A percentile compares a stretch with the other conserved stretches of the same genome.
These are phyloP conservation scores for Elgaria multicarinata DNA, from an alignment of 2,113 vertebrate genomes.

Conservation along the genomic window DNA sequence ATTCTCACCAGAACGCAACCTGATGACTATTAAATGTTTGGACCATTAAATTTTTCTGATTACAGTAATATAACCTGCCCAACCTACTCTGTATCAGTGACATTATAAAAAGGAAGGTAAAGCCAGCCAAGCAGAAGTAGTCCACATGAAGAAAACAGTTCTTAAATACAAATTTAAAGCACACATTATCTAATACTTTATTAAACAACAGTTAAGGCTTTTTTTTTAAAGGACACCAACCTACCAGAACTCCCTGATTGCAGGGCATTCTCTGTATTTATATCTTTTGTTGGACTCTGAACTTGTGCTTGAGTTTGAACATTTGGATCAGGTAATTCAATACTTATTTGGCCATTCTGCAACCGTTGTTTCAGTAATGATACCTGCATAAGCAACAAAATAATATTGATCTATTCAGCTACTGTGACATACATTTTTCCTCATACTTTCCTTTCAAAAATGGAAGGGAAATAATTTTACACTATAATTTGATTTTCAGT, in stretches of 20 bases:
- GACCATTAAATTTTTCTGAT: not conserved
- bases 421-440: not conserved
- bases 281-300: slow-evolving; percentile 73
- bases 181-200: not conserved
- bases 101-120: not conserved
- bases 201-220: not conserved
- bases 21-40: not conserved
- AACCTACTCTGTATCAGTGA: not conserved
- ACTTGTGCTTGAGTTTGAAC: slow-evolving; percentile 56
- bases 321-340: slow-evolving; percentile 67
- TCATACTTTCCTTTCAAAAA: slow-evolving; percentile 18
- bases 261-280: slow-evolving; percentile 46
- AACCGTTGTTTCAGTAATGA: slow-evolving; percentile 88
- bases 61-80: not conserved
- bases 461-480: not conserved
- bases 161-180: not conserved
- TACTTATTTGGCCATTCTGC: slow-evolving; percentile 72
- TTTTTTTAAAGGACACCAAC: slow-evolving; percentile 4
- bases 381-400: slow-evolving; percentile 79
- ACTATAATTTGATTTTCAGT: not conserved
- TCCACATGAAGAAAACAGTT: too few relatives aligned
- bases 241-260: slow-evolving; percentile 65
- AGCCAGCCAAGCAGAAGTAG: too few relatives aligned
- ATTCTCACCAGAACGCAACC: not conserved
- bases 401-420: slow-evolving; percentile 8